Conservation (phyloP, 2,113 vertebrate genomes). For the Oophaga pumilio region DNA sequence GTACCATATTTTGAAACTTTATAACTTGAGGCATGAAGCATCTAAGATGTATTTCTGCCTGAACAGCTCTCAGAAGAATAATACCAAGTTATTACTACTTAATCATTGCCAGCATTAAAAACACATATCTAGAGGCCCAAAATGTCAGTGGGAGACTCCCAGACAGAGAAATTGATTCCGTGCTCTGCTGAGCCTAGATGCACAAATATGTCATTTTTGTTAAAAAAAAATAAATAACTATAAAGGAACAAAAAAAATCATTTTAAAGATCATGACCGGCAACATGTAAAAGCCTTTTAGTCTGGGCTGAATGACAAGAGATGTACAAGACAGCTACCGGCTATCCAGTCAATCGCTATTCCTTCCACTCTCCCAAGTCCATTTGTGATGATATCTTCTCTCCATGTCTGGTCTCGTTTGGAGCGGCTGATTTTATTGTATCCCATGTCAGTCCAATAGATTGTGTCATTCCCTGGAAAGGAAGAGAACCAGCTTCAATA, state of each 20-base stretch:
- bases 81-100: conserved; percentile 55
- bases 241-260: neutral
- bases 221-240: conserved; percentile 27
- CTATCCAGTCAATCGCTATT: conserved; percentile 97
- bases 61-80: conserved; percentile 41
- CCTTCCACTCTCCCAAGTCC: conserved; percentile 96
- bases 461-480: conserved; percentile 89
- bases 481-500: conserved; percentile 22
- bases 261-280: neutral
- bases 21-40: conserved; percentile 56
- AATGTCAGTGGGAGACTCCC: conserved; percentile 44
- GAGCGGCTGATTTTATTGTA: conserved; percentile 93
- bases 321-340: conserved; percentile 73
- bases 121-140: conserved; percentile 20
- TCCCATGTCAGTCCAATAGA: conserved; percentile 99
- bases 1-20: conserved; percentile 37
- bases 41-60: conserved; percentile 54
- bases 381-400: conserved; percentile 92
- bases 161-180: conserved; percentile 54
- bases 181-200: conserved; percentile 46
- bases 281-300: neutral
- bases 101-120: conserved; percentile 57
- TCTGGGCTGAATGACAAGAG: neutral
- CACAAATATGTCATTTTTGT: conserved; percentile 11
- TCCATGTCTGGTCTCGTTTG: conserved; percentile 97